A percentile compares a stretch with the other conserved stretches of the same genome.
Evolutionary conservation across 2,113 vertebrate genomes (phyloP).

Genomic region (Ptychochromis oligacanthus): DNA sequence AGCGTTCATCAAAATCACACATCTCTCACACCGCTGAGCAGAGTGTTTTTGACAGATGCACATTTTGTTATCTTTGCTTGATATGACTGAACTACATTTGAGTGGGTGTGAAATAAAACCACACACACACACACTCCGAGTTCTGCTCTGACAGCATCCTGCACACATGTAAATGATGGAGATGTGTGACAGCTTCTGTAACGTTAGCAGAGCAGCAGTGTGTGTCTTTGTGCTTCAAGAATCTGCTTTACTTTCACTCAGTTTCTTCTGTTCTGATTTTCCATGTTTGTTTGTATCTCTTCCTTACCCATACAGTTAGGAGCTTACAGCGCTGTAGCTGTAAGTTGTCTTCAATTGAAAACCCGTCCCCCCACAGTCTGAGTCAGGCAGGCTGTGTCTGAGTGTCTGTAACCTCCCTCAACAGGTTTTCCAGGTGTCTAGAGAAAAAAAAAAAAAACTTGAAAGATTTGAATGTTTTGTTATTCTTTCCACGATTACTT

Average conservation of each 20-base stretch:
- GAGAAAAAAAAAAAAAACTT: too few species aligned
- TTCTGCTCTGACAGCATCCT: neutral
- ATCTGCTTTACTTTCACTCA: neutral
- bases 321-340: neutral
- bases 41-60: slow-evolving; percentile 10
- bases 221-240: neutral
- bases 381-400: too few species aligned
- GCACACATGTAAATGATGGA: slow-evolving; percentile 4
- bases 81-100: slow-evolving; percentile 12
- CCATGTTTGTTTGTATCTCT: neutral
- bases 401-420: neutral
- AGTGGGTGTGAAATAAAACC: slow-evolving; percentile 2
- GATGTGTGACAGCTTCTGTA: neutral
- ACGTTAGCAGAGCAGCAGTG: neutral
- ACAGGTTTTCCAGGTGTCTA: neutral
- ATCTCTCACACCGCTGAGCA: neutral
- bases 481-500: neutral
- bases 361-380: too few species aligned
- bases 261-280: neutral
- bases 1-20: neutral
- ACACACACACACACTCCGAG: neutral
- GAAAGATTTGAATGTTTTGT: neutral
- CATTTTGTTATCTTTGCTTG: slow-evolving; percentile 42
- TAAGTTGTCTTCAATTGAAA: neutral
- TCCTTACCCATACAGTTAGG: neutral